A percentile compares a stretch with the other conserved stretches of the same genome.
Conservation (phyloP, 1,140 invertebrate genomes). For the Zophobas morio region DNA sequence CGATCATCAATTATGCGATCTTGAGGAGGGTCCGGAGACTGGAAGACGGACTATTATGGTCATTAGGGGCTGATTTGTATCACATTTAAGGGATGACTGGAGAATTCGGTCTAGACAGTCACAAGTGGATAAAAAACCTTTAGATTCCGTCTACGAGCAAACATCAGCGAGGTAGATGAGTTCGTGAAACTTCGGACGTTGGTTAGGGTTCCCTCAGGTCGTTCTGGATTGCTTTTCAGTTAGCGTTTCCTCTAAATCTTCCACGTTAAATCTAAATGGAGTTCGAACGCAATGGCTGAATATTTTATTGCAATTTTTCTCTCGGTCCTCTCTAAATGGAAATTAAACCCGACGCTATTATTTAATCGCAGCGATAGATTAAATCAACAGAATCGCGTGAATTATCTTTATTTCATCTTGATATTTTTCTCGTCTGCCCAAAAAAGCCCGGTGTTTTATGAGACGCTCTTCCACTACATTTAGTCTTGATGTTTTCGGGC, state of each 20-base stretch:
- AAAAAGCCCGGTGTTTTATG: conserved; percentile 40
- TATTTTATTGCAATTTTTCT: conserved; percentile 41
- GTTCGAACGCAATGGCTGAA: conserved; percentile 31
- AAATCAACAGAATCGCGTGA: background rate
- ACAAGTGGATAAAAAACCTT: conserved; percentile 22
- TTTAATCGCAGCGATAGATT: conserved; percentile 17
- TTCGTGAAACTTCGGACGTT: conserved; percentile 36
- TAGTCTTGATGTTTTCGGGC: conserved; percentile 43
- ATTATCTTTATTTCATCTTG: conserved; percentile 8
- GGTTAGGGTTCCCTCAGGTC: conserved; percentile 34
- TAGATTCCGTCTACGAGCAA: background rate
- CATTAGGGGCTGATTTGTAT: conserved; percentile 34
- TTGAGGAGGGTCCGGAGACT: conserved; percentile 21
- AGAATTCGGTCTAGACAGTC: conserved; percentile 1
- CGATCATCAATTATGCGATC: conserved; percentile 25
- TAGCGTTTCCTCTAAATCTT: conserved; percentile 43
- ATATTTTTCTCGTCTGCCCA: conserved; percentile 1
- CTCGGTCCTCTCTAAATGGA: conserved; percentile 9
- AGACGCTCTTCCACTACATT: conserved; percentile 45
- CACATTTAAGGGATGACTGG: conserved; percentile 18
- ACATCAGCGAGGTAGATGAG: conserved; percentile 9
- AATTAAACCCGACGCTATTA: conserved; percentile 21
- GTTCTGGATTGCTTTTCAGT: conserved; percentile 41
- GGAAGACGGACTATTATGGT: conserved; percentile 13
- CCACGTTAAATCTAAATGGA: conserved; percentile 44